Conservation (phyloP, 1,140 invertebrate species). For the Thaumatotibia leucotreta region DNA sequence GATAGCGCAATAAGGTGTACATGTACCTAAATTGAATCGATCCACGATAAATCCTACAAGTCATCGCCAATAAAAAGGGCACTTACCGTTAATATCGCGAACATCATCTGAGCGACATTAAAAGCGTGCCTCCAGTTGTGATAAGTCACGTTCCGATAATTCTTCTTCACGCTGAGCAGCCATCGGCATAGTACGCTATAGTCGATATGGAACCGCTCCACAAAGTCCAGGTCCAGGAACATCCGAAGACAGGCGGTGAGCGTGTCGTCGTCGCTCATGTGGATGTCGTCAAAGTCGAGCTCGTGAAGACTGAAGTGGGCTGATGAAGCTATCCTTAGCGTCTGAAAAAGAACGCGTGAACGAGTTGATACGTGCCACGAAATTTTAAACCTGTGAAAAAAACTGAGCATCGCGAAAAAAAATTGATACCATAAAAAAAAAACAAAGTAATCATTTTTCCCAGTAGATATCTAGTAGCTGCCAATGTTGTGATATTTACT, state of each 20-base stretch:
- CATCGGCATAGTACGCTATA: conserved; percentile 93
- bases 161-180: conserved; percentile 96
- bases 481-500: no score
- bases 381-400: no score
- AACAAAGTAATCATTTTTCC: no score
- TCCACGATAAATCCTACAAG: no score
- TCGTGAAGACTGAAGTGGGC: conserved; percentile 89
- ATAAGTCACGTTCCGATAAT: conserved; percentile 97
- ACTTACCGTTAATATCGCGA: conserved; percentile 91
- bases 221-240: conserved; percentile 94
- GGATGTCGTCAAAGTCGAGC: conserved; percentile 92
- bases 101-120: conserved; percentile 98
- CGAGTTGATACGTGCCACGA: no score
- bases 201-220: conserved; percentile 93
- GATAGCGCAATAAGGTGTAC: no score
- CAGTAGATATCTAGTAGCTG: no score
- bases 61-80: no score
- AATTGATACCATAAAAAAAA: no score
- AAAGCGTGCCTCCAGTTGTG: conserved; percentile 98
- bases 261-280: conserved; percentile 90
- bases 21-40: no score
- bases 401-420: no score
- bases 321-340: conserved; percentile 87
- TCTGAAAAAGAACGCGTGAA: conserved; percentile 63
- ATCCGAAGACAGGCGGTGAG: conserved; percentile 91